Percentiles rank a stretch among this genome's conserved stretches.
These are phyloP conservation scores for Sarcophaga peregrina DNA, from an alignment of 1,140 invertebrate species.

Conservation along the genomic window DNA sequence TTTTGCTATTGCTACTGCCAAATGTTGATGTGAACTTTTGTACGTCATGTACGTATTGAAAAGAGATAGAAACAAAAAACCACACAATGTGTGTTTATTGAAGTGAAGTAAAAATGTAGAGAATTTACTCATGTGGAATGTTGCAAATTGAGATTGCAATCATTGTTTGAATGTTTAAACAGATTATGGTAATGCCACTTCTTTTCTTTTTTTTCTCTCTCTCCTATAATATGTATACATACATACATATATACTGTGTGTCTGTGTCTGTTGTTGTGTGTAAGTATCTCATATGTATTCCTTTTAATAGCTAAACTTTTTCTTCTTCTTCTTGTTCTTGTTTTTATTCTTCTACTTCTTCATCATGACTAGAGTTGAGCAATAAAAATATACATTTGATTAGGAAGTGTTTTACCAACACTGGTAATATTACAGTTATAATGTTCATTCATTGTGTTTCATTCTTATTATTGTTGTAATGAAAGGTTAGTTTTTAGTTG, in stretches of 20 bases:
- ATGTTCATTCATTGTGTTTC: too few relatives aligned
- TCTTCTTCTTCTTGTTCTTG: too few relatives aligned
- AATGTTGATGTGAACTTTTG: neutral
- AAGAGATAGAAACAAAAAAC: neutral
- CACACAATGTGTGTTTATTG: constrained; percentile 26
- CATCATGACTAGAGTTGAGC: neutral
- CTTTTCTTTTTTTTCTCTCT: neutral
- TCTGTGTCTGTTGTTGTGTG: neutral
- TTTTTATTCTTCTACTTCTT: too few relatives aligned
- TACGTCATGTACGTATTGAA: neutral
- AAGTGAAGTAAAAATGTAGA: constrained; percentile 22
- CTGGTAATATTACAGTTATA: too few relatives aligned
- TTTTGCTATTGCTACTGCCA: neutral
- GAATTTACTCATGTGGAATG: constrained; percentile 22
- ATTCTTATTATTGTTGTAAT: too few relatives aligned
- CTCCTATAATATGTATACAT: neutral
- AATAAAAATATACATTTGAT: neutral
- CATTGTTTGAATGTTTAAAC: constrained; percentile 25
- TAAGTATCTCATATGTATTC: neutral
- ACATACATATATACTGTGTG: neutral
- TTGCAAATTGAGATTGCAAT: constrained; percentile 27
- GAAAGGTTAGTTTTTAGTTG: too few relatives aligned
- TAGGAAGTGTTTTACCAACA: neutral
- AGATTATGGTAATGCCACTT: constrained; percentile 7
- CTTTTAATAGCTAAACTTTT: neutral